Evolutionary conservation across 2,797 vertebrate genomes (phyloP).

Genomic region (Phylloscopus collybita): DNA sequence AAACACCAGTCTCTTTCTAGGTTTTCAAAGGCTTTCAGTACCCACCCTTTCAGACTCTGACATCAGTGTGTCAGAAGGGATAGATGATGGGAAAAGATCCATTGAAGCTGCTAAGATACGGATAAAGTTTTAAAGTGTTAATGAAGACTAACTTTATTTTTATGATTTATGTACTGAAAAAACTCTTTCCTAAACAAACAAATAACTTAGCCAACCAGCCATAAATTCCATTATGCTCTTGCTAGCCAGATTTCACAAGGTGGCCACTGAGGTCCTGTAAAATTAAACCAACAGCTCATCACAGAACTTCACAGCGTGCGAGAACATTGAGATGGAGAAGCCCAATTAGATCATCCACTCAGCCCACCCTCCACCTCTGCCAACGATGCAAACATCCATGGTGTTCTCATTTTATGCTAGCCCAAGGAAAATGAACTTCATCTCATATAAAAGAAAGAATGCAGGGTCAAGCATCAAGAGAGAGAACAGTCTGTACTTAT

Average conservation of each 20-base stretch:
- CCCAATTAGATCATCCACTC: constrained; percentile 58
- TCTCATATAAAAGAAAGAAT: constrained; percentile 64
- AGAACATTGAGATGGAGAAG: constrained; percentile 31
- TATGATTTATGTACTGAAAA: neutral
- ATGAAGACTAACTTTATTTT: neutral
- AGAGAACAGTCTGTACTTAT: constrained; percentile 56
- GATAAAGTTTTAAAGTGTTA: neutral
- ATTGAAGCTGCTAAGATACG: neutral
- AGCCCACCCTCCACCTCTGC: constrained; percentile 47
- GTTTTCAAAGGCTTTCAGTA: neutral
- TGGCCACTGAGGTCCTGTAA: neutral
- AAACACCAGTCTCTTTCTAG: neutral
- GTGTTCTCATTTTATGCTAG: constrained; percentile 63
- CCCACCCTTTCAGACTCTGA: neutral
- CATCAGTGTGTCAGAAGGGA: neutral
- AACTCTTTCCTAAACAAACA: neutral
- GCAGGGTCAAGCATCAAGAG: constrained; percentile 43
- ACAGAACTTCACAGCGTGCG: neutral
- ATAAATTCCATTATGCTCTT: neutral
- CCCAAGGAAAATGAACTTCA: constrained; percentile 51
- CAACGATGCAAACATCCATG: constrained; percentile 19
- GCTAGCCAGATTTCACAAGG: constrained; percentile 35
- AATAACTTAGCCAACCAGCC: neutral
- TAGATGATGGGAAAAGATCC: neutral
- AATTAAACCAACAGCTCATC: constrained; percentile 56